Conservation (phyloP, 35 echinoderm and acorn worm genomes). For the Nesometra sesokonis region DNA sequence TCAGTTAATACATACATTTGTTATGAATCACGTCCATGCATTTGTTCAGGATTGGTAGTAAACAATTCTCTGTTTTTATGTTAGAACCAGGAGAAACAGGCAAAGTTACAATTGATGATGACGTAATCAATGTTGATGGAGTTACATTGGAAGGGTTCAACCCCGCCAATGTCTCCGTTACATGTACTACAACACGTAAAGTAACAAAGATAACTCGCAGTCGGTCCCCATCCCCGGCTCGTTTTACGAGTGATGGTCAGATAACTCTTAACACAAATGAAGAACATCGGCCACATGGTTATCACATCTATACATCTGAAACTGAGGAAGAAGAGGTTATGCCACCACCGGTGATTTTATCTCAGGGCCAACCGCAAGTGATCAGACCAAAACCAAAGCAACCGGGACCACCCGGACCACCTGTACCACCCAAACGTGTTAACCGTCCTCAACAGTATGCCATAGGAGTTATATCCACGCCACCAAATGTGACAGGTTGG, state of each 20-base stretch:
- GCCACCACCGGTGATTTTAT: background rate
- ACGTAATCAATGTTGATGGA: constrained; percentile 41
- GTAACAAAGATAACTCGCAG: constrained; percentile 56
- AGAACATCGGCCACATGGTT: background rate
- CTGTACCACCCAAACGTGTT: background rate
- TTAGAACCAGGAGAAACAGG: background rate
- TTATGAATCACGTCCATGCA: background rate
- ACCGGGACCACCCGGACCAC: background rate
- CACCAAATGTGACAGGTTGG: background rate
- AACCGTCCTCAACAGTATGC: background rate
- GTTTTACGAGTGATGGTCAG: background rate
- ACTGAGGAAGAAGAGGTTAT: background rate
- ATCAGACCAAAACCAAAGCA: background rate
- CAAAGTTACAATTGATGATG: constrained; percentile 29
- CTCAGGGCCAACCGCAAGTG: background rate
- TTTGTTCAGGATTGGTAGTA: background rate
- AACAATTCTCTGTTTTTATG: background rate
- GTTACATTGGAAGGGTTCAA: constrained; percentile 58
- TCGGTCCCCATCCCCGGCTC: constrained; percentile 44
- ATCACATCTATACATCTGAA: background rate
- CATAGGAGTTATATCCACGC: background rate
- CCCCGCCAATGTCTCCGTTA: constrained; percentile 47
- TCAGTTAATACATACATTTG: background rate
- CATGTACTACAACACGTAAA: constrained; percentile 52
- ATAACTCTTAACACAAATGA: background rate